Evolutionary conservation across 1,140 invertebrate genomes (phyloP).

Genomic region (Stegodyphus dumicola): DNA sequence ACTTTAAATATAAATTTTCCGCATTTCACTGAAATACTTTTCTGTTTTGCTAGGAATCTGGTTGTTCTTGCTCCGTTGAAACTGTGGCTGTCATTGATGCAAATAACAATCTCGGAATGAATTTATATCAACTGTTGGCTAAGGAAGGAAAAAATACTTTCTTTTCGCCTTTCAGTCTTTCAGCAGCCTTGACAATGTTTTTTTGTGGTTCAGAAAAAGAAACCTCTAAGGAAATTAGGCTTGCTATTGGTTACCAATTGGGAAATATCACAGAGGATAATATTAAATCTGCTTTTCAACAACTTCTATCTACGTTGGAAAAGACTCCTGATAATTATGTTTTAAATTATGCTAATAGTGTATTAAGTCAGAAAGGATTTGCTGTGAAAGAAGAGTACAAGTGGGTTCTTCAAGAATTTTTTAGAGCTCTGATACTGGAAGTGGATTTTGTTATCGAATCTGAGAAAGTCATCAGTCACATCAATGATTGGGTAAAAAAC

Average conservation of each 20-base stretch:
- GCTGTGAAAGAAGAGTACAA: slow-evolving; percentile 71
- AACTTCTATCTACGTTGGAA: slow-evolving; percentile 66
- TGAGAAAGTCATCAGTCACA: slow-evolving; percentile 66
- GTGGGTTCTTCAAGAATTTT: slow-evolving; percentile 72
- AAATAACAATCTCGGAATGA: background rate
- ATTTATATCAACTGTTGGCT: background rate
- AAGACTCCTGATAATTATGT: slow-evolving; percentile 5
- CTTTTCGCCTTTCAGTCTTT: background rate
- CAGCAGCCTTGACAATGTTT: background rate
- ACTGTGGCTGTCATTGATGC: background rate
- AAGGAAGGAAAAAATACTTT: background rate
- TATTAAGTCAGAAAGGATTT: background rate
- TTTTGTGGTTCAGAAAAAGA: background rate
- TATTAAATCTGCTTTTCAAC: background rate
- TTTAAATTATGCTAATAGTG: background rate
- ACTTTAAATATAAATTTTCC: too few relatives aligned
- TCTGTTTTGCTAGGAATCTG: too few relatives aligned
- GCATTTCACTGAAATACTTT: too few relatives aligned
- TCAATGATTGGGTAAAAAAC: slow-evolving; percentile 62
- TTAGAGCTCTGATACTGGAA: slow-evolving; percentile 74
- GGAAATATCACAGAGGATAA: background rate
- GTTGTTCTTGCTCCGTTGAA: too few relatives aligned
- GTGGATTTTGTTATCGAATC: slow-evolving; percentile 76
- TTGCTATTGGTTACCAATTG: background rate
- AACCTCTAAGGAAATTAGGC: background rate